Percentiles rank a stretch among this genome's conserved stretches.
Conservation (phyloP, 2,113 vertebrate genomes). For the Hystrix brachyura region DNA sequence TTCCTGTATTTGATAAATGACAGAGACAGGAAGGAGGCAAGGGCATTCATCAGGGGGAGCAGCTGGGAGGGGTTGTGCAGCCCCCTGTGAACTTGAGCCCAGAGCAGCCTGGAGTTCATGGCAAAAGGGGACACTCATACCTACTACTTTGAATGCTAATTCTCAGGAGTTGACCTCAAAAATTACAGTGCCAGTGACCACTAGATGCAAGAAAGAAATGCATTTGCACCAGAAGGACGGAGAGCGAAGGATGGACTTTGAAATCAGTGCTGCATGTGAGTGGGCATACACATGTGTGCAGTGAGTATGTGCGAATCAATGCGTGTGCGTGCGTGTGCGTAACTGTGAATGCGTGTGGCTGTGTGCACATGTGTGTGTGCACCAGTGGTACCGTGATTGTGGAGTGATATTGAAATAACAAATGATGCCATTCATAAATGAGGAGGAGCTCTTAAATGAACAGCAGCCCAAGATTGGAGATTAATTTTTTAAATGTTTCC, state of each 20-base stretch:
- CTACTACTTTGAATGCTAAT: neutral
- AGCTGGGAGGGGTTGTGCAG: neutral
- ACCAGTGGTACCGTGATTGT: accelerated
- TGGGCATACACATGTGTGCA: neutral
- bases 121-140: accelerated
- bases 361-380: neutral
- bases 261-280: neutral
- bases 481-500: slow-evolving; percentile 68
- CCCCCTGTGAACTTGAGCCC: neutral
- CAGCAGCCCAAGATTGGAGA: slow-evolving; percentile 45
- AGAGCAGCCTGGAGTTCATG: neutral
- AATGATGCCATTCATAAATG: neutral
- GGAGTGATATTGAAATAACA: neutral
- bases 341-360: accelerated
- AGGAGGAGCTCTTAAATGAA: slow-evolving; percentile 56
- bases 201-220: neutral
- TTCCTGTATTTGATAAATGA: neutral
- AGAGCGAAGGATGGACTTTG: neutral
- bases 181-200: neutral
- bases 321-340: accelerated
- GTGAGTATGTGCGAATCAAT: neutral
- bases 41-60: accelerated
- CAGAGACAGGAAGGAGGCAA: neutral
- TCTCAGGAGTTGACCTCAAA: neutral
- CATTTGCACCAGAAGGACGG: neutral